A percentile compares a stretch with the other conserved stretches of the same genome.
Conservation (phyloP, 2,888 invertebrate species). For the Nymphalis c-album region DNA sequence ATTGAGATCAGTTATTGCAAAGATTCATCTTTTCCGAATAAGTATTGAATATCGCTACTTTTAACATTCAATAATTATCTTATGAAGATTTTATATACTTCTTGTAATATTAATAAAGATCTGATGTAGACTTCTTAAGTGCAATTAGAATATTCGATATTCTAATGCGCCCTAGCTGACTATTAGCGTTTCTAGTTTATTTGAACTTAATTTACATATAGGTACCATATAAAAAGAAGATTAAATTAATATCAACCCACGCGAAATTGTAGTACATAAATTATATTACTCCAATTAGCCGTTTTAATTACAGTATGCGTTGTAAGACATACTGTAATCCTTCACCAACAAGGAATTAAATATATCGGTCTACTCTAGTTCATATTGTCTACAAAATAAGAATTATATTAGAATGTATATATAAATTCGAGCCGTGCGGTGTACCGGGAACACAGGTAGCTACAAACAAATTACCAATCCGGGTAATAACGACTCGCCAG, state of each 20-base stretch:
- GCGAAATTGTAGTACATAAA: conserved; percentile 31
- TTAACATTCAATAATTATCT: too few species aligned
- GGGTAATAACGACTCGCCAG: conserved; percentile 60
- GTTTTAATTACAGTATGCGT: conserved; percentile 33
- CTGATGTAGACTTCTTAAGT: too few species aligned
- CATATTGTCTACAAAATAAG: neutral
- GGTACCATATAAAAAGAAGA: conserved; percentile 20
- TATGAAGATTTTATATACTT: too few species aligned
- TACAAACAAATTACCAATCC: conserved; percentile 69
- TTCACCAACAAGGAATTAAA: conserved; percentile 48
- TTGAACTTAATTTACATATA: conserved; percentile 33
- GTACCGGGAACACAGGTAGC: conserved; percentile 71
- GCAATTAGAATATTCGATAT: neutral
- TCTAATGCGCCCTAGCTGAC: neutral
- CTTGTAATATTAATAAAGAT: too few species aligned
- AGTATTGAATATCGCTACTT: too few species aligned
- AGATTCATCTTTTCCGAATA: too few species aligned
- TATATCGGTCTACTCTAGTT: neutral
- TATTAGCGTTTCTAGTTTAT: conserved; percentile 28
- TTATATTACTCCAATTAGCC: conserved; percentile 38
- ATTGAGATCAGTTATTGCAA: too few species aligned
- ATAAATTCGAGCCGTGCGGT: conserved; percentile 26
- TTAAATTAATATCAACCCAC: conserved; percentile 14
- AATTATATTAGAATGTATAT: conserved; percentile 8
- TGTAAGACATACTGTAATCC: conserved; percentile 45